Percentiles rank a stretch among this genome's conserved stretches.
Conservation (phyloP, 2,797 vertebrate species). For the Mormyrops attenuatus region DNA sequence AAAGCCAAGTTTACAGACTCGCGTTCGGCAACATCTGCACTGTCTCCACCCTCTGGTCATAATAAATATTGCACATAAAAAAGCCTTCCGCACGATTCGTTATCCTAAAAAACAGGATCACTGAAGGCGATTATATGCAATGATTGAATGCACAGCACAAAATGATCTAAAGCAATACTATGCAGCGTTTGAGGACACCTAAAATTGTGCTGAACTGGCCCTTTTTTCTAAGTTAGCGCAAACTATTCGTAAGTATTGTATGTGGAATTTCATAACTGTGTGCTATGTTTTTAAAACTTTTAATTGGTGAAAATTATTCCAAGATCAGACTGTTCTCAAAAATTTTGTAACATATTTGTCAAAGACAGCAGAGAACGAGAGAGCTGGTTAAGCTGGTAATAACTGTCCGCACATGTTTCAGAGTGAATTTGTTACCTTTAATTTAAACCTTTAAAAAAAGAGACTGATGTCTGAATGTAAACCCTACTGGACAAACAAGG, state of each 20-base stretch:
- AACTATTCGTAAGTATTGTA: not conserved
- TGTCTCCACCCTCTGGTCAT: conserved; percentile 16
- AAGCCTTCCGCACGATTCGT: not conserved
- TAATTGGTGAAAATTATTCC: conserved; percentile 2
- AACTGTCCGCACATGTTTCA: not conserved
- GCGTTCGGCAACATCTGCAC: not conserved
- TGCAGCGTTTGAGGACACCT: not conserved
- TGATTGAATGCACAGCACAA: not conserved
- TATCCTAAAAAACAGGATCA: not conserved
- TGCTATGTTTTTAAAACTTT: not conserved
- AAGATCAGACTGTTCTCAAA: conserved; percentile 8
- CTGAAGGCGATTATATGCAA: not conserved
- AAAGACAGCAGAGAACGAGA: not conserved
- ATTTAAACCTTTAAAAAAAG: conserved; percentile 62
- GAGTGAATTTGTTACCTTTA: conserved; percentile 57
- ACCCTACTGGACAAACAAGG: not conserved
- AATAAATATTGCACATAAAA: not conserved
- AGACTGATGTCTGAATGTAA: conserved; percentile 34
- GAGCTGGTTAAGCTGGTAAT: not conserved
- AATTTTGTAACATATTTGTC: conserved; percentile 15
- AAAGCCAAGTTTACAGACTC: not conserved
- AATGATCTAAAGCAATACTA: not conserved
- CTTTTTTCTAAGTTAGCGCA: not conserved
- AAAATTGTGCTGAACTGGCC: not conserved
- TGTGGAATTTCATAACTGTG: not conserved